Percentiles rank a stretch among this genome's conserved stretches.
Conservation (phyloP, 2,797 vertebrate species). For the Acanthurus leucopareius region DNA sequence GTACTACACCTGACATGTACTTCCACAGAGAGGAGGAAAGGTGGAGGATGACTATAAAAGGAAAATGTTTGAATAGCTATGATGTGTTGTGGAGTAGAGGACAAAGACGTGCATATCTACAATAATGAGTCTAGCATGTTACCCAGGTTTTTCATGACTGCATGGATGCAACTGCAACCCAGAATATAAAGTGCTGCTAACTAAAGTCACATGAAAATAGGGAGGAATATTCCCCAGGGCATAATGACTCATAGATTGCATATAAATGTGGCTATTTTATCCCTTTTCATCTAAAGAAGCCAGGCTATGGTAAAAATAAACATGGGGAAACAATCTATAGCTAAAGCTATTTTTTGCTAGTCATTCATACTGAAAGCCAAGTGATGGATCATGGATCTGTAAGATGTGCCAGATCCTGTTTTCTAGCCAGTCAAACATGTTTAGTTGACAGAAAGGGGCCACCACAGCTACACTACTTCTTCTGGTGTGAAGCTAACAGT, state of each 20-base stretch:
- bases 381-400: slow-evolving; percentile 2
- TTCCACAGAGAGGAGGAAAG: background rate
- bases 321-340: background rate
- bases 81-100: background rate
- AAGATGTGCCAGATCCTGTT: background rate
- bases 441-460: background rate
- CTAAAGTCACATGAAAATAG: slow-evolving; percentile 10
- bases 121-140: slow-evolving; percentile 5
- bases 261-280: background rate
- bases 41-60: background rate
- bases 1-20: background rate
- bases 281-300: background rate
- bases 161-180: background rate
- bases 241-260: slow-evolving; percentile 48
- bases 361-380: too few relatives aligned
- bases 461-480: too few relatives aligned
- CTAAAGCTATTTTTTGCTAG: background rate
- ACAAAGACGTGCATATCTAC: slow-evolving; percentile 11
- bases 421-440: background rate
- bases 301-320: slow-evolving; percentile 13
- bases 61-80: slow-evolving; percentile 3
- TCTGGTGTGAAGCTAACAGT: background rate
- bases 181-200: background rate
- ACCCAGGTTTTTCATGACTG: slow-evolving; percentile 3
- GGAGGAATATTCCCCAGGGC: slow-evolving; percentile 21